Evolutionary conservation across 2,888 invertebrate genomes (phyloP), one percentile per base, ranked within the genome.

Genomic region (Chironomus riparius): DNA sequence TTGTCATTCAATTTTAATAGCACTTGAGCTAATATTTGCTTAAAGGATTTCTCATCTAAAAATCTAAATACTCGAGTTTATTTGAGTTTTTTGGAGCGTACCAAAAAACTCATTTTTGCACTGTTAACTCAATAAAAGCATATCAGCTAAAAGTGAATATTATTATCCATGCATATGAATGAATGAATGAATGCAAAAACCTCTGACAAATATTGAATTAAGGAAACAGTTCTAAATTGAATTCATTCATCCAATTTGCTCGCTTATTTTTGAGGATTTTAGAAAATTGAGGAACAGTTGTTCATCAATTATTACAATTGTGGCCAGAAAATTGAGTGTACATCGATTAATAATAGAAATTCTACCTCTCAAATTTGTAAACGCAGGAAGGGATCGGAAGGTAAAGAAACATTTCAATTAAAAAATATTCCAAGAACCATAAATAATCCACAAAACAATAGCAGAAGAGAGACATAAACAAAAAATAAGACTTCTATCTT

Each of bases 11-110:
- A 50, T 50, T 50, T 71, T 71, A 50, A 50, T 50, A 71, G 71
- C 48, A 50, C 71, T 56, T 28, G 62, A 73, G 61, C 72, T 73
- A 73, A 73, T 73, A 73, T 73, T 73, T 73, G 62, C 47, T 62
- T 47, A 61, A 73, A 73, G n/a, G 61, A 62, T 73, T 38, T 65
- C 22, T 65, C 65, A 65, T 65, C 22, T 18, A 12, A 38, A 38
- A 62, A 21, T 18, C 62, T 56, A 21, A 21, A 65, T 24, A 12
- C 24, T 13, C 3, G 12, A 22, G 21, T 22, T 65, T 65, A 24
- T 65, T 18, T 65, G 62, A 65, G 21, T 50, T 50, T 15, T 56
- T n/a, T 38, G 15, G 50, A 56, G 56, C n/a, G 18, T 18, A 18
- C 56, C 10, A 65, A 24, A n/a, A 65, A 65, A 24, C 62, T 62